Percentiles rank a stretch among this genome's conserved stretches.
Evolutionary conservation across 2,113 vertebrate species (phyloP).

Genomic region (Delphinapterus leucas): DNA sequence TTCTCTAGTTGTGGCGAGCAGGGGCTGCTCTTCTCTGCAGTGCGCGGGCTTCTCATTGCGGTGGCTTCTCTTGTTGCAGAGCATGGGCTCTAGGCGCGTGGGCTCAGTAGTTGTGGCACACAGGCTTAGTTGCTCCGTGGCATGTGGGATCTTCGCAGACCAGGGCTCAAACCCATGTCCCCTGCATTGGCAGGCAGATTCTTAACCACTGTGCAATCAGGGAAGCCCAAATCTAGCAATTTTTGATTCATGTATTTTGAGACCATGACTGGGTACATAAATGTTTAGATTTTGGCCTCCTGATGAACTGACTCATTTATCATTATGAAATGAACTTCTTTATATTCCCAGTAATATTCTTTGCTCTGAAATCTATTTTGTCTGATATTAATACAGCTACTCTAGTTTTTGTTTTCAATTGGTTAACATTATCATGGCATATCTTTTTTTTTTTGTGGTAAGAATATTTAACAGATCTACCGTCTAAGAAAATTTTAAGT

Average conservation of each 20-base stretch:
- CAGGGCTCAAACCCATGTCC: too few relatives aligned
- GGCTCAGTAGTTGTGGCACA: too few relatives aligned
- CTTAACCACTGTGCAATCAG: too few relatives aligned
- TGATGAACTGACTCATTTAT: background rate
- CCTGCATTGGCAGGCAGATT: too few relatives aligned
- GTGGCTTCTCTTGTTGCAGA: too few relatives aligned
- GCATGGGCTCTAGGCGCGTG: fast-evolving
- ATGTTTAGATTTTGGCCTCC: background rate
- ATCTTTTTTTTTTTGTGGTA: background rate
- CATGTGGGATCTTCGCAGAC: too few relatives aligned
- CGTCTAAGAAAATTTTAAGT: background rate
- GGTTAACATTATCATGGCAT: background rate
- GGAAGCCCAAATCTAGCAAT: background rate
- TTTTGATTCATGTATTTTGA: background rate
- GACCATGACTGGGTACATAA: background rate
- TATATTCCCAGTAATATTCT: background rate
- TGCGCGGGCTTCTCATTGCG: too few relatives aligned
- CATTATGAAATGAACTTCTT: background rate
- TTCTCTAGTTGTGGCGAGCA: fast-evolving
- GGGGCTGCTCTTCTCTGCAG: too few relatives aligned
- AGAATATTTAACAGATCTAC: background rate
- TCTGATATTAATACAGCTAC: background rate
- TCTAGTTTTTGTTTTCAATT: background rate
- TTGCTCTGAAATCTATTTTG: background rate
- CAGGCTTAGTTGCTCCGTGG: too few relatives aligned